These are phyloP conservation scores for Salpingus planirostris DNA, from an alignment of 2,888 invertebrate genomes.

Conservation along the genomic window DNA sequence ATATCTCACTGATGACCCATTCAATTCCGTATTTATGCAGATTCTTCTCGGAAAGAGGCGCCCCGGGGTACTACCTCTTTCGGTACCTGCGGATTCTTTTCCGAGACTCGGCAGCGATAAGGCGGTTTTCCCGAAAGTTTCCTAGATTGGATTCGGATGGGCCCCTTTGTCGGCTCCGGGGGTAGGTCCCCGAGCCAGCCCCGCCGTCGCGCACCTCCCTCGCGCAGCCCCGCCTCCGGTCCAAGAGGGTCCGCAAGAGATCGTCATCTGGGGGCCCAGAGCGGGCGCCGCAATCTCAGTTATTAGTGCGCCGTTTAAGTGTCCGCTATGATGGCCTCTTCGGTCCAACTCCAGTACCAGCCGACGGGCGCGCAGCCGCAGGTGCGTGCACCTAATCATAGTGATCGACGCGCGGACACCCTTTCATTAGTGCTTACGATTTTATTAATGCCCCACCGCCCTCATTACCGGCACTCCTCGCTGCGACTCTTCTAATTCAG, in stretches of 20 bases:
- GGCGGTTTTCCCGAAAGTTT: no score
- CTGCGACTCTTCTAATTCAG: constrained; percentile 10
- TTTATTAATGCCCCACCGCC: constrained; percentile 30
- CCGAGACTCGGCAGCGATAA: no score
- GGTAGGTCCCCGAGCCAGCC: no score
- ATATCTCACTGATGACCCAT: no score
- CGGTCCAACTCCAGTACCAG: constrained; percentile 35
- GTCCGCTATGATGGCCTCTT: constrained; percentile 37
- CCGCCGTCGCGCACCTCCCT: constrained; percentile 35
- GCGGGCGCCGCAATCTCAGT: constrained; percentile 38
- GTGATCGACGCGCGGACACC: constrained; percentile 36
- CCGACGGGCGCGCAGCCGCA: constrained; percentile 37
- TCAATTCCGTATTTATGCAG: no score
- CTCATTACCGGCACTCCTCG: constrained; percentile 17
- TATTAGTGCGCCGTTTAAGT: constrained; percentile 41
- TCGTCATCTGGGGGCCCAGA: constrained; percentile 34
- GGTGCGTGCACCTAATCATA: constrained; percentile 40
- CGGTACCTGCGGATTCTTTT: no score
- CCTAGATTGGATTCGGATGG: no score
- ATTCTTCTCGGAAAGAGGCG: no score
- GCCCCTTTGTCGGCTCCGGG: no score
- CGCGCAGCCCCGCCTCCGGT: constrained; percentile 36
- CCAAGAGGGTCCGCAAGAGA: constrained; percentile 22
- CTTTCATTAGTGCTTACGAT: constrained; percentile 36
- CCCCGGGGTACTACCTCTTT: no score